phyloP scores from a whole-genome alignment of 2,113 vertebrate genomes.

The Scartelaos histophorus region DNA sequence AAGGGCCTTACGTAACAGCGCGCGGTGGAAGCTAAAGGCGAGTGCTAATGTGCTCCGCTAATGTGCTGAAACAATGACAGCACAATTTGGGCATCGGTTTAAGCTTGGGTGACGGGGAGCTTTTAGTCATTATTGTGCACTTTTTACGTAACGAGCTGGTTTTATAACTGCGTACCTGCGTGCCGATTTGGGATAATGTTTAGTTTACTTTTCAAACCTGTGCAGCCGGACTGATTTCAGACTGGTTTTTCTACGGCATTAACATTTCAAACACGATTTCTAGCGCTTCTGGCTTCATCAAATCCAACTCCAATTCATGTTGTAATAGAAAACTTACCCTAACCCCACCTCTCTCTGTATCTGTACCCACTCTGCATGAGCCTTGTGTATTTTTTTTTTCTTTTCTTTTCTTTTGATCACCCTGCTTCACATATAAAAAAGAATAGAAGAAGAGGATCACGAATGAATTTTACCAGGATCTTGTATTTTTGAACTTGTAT shows the following conservation, averaged over 20 bases:
- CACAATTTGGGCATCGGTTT: slow-evolving; percentile 17
- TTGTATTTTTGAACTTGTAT: neutral
- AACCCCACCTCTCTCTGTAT: too few relatives aligned
- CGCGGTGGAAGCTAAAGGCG: slow-evolving; percentile 32
- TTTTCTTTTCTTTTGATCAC: too few relatives aligned
- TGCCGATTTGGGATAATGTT: neutral
- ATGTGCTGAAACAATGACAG: slow-evolving; percentile 14
- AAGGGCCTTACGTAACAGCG: slow-evolving; percentile 30
- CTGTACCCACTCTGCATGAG: too few relatives aligned
- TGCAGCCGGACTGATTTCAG: too few relatives aligned
- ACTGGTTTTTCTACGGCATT: too few relatives aligned
- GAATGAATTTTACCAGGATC: neutral
- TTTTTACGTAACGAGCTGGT: neutral
- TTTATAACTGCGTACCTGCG: neutral
- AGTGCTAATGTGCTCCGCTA: slow-evolving; percentile 21
- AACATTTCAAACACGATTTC: too few relatives aligned
- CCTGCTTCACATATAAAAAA: neutral
- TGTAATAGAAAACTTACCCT: too few relatives aligned
- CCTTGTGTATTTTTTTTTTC: too few relatives aligned
- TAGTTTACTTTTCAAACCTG: too few relatives aligned
- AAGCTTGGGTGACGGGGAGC: neutral
- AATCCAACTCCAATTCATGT: too few relatives aligned
- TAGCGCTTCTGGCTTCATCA: too few relatives aligned
- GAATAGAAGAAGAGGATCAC: neutral
- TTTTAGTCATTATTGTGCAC: neutral